A percentile compares a stretch with the other conserved stretches of the same genome.
Conservation (phyloP, 2,797 vertebrate species). For the Anolis apletophallus region DNA sequence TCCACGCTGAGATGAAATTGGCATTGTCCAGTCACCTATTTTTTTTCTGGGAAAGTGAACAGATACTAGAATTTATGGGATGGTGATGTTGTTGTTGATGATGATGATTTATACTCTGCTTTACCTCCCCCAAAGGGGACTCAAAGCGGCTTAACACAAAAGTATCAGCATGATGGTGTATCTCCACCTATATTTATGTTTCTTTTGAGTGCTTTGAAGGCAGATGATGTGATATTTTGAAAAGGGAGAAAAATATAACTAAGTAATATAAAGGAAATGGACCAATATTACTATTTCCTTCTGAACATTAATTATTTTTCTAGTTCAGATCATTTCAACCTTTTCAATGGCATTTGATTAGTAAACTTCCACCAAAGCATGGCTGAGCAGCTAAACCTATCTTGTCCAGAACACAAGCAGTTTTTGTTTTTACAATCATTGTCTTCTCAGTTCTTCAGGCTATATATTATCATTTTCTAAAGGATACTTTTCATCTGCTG, state of each 20-base stretch:
- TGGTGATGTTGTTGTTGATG: not conserved
- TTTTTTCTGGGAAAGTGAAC: not conserved
- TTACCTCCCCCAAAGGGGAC: too few relatives aligned
- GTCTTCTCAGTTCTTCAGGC: not conserved
- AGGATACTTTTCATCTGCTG: not conserved
- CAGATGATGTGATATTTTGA: not conserved
- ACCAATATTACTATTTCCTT: not conserved
- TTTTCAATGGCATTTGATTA: not conserved
- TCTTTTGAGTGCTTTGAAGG: not conserved
- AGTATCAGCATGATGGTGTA: not conserved
- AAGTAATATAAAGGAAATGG: not conserved
- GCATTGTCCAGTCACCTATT: not conserved
- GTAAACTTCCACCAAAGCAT: not conserved
- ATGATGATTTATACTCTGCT: too few relatives aligned
- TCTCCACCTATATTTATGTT: not conserved
- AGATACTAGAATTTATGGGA: not conserved
- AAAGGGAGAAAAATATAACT: not conserved
- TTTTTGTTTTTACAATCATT: not conserved
- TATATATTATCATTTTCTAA: not conserved
- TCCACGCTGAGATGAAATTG: not conserved
- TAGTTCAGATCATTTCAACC: not conserved
- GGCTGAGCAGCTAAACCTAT: not conserved
- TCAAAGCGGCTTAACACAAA: too few relatives aligned
- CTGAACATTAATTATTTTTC: not conserved
- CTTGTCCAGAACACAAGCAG: not conserved